These are phyloP conservation scores for Drosophila repletoides DNA, from an alignment of 1,140 invertebrate species.

Conservation along the genomic window DNA sequence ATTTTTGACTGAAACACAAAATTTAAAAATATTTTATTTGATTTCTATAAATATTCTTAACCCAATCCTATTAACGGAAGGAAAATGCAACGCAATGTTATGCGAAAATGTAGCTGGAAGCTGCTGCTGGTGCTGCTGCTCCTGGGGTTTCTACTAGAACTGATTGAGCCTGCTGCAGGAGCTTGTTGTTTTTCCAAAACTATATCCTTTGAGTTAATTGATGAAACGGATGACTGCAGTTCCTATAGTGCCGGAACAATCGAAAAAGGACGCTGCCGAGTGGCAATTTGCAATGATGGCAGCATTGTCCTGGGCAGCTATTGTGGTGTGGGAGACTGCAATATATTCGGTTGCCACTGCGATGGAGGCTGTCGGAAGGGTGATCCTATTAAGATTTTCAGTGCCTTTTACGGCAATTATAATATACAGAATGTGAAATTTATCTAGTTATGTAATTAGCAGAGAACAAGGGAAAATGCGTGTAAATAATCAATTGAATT, in stretches of 20 bases:
- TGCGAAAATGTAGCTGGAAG: no score
- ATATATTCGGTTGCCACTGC: conserved; percentile 30
- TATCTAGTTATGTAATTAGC: background rate
- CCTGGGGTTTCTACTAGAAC: background rate
- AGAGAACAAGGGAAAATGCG: background rate
- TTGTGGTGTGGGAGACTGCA: conserved; percentile 28
- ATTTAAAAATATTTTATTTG: no score
- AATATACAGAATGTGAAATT: background rate
- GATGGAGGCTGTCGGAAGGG: conserved; percentile 10
- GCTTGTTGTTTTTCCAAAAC: conserved; percentile 1
- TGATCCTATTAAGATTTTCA: background rate
- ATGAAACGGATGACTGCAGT: background rate
- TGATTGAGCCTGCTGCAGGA: background rate
- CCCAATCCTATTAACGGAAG: no score
- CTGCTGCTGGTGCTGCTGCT: background rate
- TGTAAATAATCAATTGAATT: background rate
- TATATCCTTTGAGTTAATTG: conserved; percentile 1
- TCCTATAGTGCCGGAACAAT: background rate
- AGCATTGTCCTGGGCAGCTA: background rate
- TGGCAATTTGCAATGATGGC: conserved; percentile 12
- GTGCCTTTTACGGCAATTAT: conserved; percentile 1
- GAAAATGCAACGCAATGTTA: no score
- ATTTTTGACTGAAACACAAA: no score
- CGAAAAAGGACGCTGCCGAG: background rate
- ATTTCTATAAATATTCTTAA: no score